These are phyloP conservation scores for Lycophotia porphyrea DNA, from an alignment of 2,888 invertebrate species.

Conservation along the genomic window DNA sequence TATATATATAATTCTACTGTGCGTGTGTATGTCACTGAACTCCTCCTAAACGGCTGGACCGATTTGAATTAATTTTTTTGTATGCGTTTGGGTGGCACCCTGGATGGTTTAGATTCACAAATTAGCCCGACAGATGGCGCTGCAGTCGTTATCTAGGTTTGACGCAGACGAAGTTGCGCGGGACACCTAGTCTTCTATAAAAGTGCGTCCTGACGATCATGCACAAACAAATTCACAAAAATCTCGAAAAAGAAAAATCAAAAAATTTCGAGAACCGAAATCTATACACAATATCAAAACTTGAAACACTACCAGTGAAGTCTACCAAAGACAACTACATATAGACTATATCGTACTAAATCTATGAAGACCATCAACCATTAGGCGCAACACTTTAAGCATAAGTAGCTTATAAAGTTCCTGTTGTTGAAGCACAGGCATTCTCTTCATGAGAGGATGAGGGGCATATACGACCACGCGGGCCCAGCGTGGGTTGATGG, in stretches of 20 bases:
- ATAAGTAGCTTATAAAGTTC: not conserved
- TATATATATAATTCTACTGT: too few relatives aligned
- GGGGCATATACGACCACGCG: not conserved
- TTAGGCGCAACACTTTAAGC: not conserved
- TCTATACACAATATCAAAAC: not conserved
- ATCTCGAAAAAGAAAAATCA: not conserved
- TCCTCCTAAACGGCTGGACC: too few relatives aligned
- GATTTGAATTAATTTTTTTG: too few relatives aligned
- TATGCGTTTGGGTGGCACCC: too few relatives aligned
- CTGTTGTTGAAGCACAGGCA: not conserved
- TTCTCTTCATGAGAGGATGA: not conserved
- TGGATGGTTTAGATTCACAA: too few relatives aligned
- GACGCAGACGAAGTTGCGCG: too few relatives aligned
- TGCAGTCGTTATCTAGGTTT: too few relatives aligned
- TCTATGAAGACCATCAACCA: conserved; percentile 10
- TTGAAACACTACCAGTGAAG: not conserved
- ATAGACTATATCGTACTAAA: not conserved
- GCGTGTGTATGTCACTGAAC: too few relatives aligned
- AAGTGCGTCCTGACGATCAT: not conserved
- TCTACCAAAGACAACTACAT: not conserved
- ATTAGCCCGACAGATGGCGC: too few relatives aligned
- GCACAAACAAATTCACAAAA: not conserved
- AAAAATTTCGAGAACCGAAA: not conserved
- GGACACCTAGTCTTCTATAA: too few relatives aligned
- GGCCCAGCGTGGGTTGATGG: not conserved